These are phyloP conservation scores for Cyanistes caeruleus DNA, from an alignment of 2,113 vertebrate genomes.

Conservation along the genomic window DNA sequence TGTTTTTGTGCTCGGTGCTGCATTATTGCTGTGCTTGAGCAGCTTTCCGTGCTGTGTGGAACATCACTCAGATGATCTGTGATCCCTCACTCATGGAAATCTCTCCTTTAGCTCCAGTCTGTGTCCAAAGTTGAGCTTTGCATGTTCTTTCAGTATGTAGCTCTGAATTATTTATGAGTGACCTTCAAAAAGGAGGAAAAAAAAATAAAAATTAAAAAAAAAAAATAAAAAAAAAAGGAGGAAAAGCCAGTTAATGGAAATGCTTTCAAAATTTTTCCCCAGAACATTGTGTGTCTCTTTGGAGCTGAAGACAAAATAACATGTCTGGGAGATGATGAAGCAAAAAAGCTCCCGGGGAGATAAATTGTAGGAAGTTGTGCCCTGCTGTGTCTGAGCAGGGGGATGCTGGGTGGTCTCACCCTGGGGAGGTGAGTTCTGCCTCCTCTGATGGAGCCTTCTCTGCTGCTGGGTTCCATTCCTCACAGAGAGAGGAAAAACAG, in stretches of 20 bases:
- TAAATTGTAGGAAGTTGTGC: background rate
- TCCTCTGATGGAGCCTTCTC: background rate
- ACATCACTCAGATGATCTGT: background rate
- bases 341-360: background rate
- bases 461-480: background rate
- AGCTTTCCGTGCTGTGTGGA: background rate
- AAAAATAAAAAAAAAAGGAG: background rate
- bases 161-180: conserved; percentile 60
- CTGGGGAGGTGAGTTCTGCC: background rate
- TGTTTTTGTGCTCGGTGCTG: background rate
- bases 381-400: background rate
- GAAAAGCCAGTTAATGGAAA: conserved; percentile 10
- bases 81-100: background rate
- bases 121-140: background rate
- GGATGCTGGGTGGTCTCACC: background rate
- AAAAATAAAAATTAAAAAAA: background rate
- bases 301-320: conserved; percentile 28
- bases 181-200: conserved; percentile 38
- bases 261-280: background rate
- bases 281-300: background rate
- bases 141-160: background rate
- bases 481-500: background rate
- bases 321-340: conserved; percentile 1
- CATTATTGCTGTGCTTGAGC: background rate
- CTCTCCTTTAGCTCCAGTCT: background rate